Percentiles rank a stretch among this genome's conserved stretches.
Evolutionary conservation across 2,113 vertebrate species (phyloP).

Genomic region (Riparia riparia): DNA sequence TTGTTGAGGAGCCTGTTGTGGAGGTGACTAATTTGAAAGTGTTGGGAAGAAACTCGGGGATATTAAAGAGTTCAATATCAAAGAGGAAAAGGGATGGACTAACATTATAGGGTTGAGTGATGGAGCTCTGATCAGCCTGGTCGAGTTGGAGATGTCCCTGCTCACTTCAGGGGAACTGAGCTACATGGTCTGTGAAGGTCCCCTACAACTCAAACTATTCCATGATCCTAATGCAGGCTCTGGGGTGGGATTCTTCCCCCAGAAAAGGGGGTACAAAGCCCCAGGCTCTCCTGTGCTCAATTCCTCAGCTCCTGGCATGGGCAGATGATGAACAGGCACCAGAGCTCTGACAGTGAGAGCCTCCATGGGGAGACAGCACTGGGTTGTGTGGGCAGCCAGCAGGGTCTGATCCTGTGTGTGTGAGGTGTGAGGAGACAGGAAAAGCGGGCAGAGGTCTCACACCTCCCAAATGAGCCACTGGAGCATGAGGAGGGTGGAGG

Average conservation of each 20-base stretch:
- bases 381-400: background rate
- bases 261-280: background rate
- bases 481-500: background rate
- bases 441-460: background rate
- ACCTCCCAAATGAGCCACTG: background rate
- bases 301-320: background rate
- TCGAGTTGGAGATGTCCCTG: background rate
- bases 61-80: background rate
- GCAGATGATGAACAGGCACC: background rate
- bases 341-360: background rate
- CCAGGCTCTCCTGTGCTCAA: background rate
- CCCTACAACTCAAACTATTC: background rate
- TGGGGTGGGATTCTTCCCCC: background rate
- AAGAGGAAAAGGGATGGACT: background rate
- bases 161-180: background rate
- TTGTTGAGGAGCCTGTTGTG: background rate
- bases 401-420: background rate
- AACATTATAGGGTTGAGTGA: background rate
- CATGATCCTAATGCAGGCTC: background rate
- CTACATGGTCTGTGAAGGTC: background rate
- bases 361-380: rapidly evolving
- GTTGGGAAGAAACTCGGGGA: background rate
- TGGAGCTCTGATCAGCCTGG: background rate
- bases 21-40: background rate
- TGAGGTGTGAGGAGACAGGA: background rate